A percentile compares a stretch with the other conserved stretches of the same genome.
Conservation (phyloP, 2,888 invertebrate species). For the Ypsolopha scabrella region DNA sequence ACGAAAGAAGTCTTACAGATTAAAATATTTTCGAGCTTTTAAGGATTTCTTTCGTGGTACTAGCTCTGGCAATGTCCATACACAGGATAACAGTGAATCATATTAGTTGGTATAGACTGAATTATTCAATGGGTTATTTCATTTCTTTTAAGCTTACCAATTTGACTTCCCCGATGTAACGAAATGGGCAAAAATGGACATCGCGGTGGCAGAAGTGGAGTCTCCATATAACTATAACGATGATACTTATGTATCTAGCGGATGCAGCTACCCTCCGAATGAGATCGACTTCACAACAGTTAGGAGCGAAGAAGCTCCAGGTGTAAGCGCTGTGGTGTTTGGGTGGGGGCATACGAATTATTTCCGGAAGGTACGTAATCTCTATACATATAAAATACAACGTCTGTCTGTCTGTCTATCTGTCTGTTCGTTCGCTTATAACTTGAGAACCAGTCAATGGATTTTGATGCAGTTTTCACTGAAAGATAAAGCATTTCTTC, state of each 20-base stretch:
- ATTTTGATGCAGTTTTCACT: too few relatives aligned
- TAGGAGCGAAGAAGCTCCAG: conserved; percentile 15
- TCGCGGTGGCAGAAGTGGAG: conserved; percentile 32
- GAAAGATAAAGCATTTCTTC: too few relatives aligned
- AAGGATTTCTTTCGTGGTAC: too few relatives aligned
- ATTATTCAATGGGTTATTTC: background rate
- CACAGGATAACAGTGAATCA: too few relatives aligned
- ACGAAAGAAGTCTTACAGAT: too few relatives aligned
- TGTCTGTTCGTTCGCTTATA: too few relatives aligned
- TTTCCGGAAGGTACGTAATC: conserved; percentile 20
- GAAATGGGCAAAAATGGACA: conserved; percentile 31
- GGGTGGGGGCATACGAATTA: conserved; percentile 13
- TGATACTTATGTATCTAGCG: background rate
- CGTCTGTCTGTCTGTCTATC: too few relatives aligned
- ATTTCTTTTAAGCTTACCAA: conserved; percentile 14
- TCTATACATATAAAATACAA: background rate
- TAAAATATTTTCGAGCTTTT: too few relatives aligned
- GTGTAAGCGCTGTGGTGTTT: conserved; percentile 16
- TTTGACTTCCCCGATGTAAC: conserved; percentile 20
- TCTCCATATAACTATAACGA: conserved; percentile 19
- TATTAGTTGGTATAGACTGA: too few relatives aligned
- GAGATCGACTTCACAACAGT: conserved; percentile 24
- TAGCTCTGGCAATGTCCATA: too few relatives aligned
- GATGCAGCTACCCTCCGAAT: conserved; percentile 22
- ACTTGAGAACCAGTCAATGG: too few relatives aligned